phyloP scores from a whole-genome alignment of 2,113 vertebrate species.

The Panthera tigris region DNA sequence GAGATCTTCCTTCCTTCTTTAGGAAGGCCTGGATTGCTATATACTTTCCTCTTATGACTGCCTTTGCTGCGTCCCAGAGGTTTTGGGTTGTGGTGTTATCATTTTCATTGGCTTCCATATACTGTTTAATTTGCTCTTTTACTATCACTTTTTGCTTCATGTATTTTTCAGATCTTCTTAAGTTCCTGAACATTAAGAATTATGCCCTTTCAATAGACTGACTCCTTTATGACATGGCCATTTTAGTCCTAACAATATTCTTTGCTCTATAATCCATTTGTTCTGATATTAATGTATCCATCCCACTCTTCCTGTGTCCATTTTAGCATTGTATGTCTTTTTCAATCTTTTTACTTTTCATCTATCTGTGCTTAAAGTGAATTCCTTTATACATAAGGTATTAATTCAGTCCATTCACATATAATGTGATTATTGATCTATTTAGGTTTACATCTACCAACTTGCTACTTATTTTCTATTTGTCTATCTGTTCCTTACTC shows the following conservation, averaged over 20 bases:
- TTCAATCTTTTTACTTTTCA: background rate
- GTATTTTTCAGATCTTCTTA: background rate
- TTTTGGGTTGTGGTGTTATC: too few species aligned
- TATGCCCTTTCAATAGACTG: background rate
- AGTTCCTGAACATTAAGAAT: background rate
- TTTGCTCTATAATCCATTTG: background rate
- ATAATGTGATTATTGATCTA: background rate
- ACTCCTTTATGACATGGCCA: background rate
- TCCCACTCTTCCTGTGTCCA: background rate
- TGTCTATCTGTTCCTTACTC: background rate
- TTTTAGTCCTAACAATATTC: background rate
- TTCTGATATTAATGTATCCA: background rate
- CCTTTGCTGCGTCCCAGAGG: too few species aligned
- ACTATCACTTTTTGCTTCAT: background rate
- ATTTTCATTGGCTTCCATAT: too few species aligned
- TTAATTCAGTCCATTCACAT: background rate
- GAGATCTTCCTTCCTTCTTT: too few species aligned
- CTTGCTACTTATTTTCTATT: background rate
- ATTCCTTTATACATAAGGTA: background rate
- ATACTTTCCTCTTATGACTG: too few species aligned
- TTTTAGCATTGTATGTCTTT: background rate
- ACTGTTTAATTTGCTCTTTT: too few species aligned
- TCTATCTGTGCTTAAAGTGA: background rate
- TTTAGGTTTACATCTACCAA: background rate
- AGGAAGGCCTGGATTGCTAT: too few species aligned